These are phyloP conservation scores for Ellobium chinense DNA, from an alignment of 2,888 invertebrate genomes.

Conservation along the genomic window DNA sequence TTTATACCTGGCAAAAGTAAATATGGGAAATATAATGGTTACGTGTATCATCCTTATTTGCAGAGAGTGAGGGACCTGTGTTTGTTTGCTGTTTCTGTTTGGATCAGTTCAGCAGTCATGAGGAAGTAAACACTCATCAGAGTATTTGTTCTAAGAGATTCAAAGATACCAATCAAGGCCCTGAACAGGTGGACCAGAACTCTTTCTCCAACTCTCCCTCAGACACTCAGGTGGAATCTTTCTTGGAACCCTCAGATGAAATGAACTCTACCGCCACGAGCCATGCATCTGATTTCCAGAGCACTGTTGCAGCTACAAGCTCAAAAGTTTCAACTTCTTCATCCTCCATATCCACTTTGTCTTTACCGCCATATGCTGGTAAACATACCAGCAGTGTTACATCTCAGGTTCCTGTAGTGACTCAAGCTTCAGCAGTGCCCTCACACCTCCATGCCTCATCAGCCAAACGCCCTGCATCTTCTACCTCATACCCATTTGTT, in stretches of 20 bases:
- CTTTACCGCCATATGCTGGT: not conserved
- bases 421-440: not conserved
- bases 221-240: not conserved
- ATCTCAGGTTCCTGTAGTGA: no score
- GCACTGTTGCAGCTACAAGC: not conserved
- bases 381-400: not conserved
- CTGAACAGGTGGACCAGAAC: not conserved
- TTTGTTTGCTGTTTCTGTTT: conserved; percentile 47
- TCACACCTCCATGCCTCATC: not conserved
- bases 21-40: no score
- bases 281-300: not conserved
- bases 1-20: no score
- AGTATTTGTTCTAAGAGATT: conserved; percentile 19
- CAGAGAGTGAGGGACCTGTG: conserved; percentile 45
- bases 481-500: conserved; percentile 21
- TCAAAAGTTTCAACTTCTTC: not conserved
- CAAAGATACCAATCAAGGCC: not conserved
- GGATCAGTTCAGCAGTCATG: conserved; percentile 42
- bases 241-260: not conserved
- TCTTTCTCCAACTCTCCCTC: not conserved
- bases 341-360: not conserved
- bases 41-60: conserved; percentile 10
- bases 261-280: not conserved
- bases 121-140: conserved; percentile 33
- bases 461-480: not conserved